Base-by-base conservation (phyloP, 2,113 vertebrate genomes). In the Rhea americana region DNA sequence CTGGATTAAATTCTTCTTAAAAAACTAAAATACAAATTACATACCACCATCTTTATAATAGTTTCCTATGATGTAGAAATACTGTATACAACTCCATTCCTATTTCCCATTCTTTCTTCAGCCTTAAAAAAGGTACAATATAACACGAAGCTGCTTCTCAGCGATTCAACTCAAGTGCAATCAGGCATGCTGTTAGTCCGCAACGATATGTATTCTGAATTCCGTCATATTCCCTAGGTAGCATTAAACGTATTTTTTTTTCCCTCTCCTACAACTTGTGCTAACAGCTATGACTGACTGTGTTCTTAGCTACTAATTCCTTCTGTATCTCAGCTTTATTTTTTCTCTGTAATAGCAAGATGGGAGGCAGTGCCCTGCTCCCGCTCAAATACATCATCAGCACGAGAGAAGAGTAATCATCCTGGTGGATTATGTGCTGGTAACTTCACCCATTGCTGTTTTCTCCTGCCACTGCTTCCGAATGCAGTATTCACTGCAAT, bases 1-100 rank as follows among this genome's bases (percentile, higher is more conserved):
- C 98, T 98, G 97, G 90, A 93, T 95, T 90, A 96, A 95, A 95
- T 95, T 97, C 97, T 97, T 96, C 94, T 92, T 85, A 79, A 95
- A 97, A 93, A 83, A 95, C 35, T 90, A 97, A 97, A 94, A 89
- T 7, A 93, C 93, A 97, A 93, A 65, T 89, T 94, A 96, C 97
- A 96, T 97, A 95, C 95, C 97, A 96, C 91, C 92, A 93, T 94
- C 91, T 91, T 79, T 89, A 95, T 88, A 95, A 58, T 91, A 85
- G 85, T 90, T 93, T 86, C 92, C 89, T 94, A 93, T 91, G 90
- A 73, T 8, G 93, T 77, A 96, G 94, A 91, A 92, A 94, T 73
- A 82, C 75, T 48, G 91, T 90, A 92, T 63, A 93, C 71, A 95
- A 79, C 56, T 82, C 84, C 90, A 95, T 95, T 91, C 89, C 73